Percentiles rank a stretch among this genome's conserved stretches.
phyloP scores from a whole-genome alignment of 2,888 invertebrate species.

The Troides oblongomaculatus region DNA sequence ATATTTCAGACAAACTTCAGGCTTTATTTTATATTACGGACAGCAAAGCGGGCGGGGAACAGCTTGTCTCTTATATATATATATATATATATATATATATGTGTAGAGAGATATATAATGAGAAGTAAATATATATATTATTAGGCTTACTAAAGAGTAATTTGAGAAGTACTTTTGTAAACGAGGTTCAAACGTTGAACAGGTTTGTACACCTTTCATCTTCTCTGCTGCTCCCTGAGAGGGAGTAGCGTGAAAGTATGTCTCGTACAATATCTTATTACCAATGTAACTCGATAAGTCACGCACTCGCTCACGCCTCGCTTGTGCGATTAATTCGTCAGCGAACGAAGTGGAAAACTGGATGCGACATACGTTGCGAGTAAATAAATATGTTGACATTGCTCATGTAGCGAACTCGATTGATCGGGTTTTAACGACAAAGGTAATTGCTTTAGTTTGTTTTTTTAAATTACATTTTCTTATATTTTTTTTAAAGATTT shows the following conservation, averaged over 20 bases:
- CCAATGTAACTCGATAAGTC: constrained; percentile 36
- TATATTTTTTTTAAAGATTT: background rate
- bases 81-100: no score
- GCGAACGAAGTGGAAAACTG: constrained; percentile 36
- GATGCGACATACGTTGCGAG: constrained; percentile 37
- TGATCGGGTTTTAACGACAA: constrained; percentile 18
- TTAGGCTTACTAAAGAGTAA: constrained; percentile 1
- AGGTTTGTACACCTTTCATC: constrained; percentile 10
- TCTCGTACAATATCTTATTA: constrained; percentile 32
- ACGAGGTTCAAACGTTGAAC: constrained; percentile 4
- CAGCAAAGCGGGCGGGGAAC: no score
- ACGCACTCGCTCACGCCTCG: constrained; percentile 33
- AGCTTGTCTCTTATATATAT: no score
- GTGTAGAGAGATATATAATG: no score
- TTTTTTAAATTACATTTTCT: no score
- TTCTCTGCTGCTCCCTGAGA: constrained; percentile 17
- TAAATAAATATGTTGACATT: constrained; percentile 31
- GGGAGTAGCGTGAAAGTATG: constrained; percentile 30
- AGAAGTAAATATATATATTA: no score
- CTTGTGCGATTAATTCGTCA: constrained; percentile 43
- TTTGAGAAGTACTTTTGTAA: constrained; percentile 13
- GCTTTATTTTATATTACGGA: no score
- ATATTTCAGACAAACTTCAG: no score
- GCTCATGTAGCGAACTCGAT: constrained; percentile 26
- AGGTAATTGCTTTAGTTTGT: constrained; percentile 15